phyloP scores from a whole-genome alignment of 1,140 invertebrate species.

The Sycobia sp. region DNA sequence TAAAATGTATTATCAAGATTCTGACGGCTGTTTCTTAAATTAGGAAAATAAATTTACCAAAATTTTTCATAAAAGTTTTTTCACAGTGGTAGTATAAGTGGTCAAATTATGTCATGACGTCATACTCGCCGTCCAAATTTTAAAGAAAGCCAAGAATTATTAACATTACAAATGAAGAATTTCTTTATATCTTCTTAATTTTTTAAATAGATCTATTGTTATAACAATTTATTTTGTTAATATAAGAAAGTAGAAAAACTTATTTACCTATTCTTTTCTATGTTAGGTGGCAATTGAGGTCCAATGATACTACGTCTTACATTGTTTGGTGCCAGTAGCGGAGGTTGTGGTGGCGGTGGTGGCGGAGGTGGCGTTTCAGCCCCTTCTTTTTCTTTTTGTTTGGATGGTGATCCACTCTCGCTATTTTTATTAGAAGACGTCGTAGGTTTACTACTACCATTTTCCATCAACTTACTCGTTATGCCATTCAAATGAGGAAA shows the following conservation, averaged over 20 bases:
- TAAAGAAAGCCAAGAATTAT: too few relatives aligned
- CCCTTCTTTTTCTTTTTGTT: conserved; percentile 7
- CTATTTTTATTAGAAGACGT: conserved; percentile 29
- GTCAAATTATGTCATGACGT: too few relatives aligned
- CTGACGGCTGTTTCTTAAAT: too few relatives aligned
- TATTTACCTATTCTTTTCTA: conserved; percentile 42
- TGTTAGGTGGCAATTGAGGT: conserved; percentile 49
- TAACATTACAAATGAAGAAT: not conserved
- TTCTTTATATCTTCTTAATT: not conserved
- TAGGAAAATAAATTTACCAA: too few relatives aligned
- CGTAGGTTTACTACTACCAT: conserved; percentile 29
- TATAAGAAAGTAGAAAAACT: too few relatives aligned
- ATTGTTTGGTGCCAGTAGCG: conserved; percentile 34
- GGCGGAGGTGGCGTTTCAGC: conserved; percentile 24
- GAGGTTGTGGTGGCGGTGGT: conserved; percentile 11
- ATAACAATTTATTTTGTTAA: not conserved
- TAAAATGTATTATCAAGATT: too few relatives aligned
- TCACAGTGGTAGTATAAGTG: too few relatives aligned
- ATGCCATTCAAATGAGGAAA: conserved; percentile 23
- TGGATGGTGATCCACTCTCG: not conserved
- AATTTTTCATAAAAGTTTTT: too few relatives aligned
- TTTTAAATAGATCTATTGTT: too few relatives aligned
- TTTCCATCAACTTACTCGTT: conserved; percentile 9
- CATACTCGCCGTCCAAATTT: too few relatives aligned
- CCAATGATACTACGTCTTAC: conserved; percentile 46